Conservation (phyloP, 1,140 invertebrate genomes). For the Macrocentrus cingulum region DNA sequence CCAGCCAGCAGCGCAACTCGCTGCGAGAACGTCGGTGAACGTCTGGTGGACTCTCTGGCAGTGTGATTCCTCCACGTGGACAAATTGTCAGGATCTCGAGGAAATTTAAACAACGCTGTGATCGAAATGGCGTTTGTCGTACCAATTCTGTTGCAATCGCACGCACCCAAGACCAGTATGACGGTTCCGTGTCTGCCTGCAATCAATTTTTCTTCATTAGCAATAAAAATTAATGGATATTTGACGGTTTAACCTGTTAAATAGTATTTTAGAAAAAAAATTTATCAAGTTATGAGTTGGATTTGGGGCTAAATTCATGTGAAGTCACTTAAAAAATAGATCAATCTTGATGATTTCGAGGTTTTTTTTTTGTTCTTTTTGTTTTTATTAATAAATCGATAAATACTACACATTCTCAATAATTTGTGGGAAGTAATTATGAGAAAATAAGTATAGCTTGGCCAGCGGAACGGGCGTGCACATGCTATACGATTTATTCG, state of each 20-base stretch:
- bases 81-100: slow-evolving; percentile 54
- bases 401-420: neutral
- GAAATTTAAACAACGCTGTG: slow-evolving; percentile 54
- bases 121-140: slow-evolving; percentile 65
- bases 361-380: too few relatives aligned
- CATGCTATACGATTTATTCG: too few relatives aligned
- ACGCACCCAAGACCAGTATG: slow-evolving; percentile 66
- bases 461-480: too few relatives aligned
- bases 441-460: neutral
- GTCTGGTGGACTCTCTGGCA: slow-evolving; percentile 49
- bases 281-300: too few relatives aligned
- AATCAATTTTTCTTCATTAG: too few relatives aligned
- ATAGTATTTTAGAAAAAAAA: too few relatives aligned
- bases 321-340: too few relatives aligned
- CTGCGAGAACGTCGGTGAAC: slow-evolving; percentile 50
- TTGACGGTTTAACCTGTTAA: too few relatives aligned
- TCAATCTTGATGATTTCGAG: too few relatives aligned
- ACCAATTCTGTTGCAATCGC: slow-evolving; percentile 66
- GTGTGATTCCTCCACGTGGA: slow-evolving; percentile 43
- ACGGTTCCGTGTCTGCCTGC: slow-evolving; percentile 61
- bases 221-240: too few relatives aligned
- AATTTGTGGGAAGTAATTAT: neutral
- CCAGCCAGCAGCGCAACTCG: slow-evolving; percentile 50
- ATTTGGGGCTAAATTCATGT: too few relatives aligned
- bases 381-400: too few relatives aligned